Evolutionary conservation across 2,113 vertebrate species (phyloP).

Genomic region (Odontophorus gujanensis): DNA sequence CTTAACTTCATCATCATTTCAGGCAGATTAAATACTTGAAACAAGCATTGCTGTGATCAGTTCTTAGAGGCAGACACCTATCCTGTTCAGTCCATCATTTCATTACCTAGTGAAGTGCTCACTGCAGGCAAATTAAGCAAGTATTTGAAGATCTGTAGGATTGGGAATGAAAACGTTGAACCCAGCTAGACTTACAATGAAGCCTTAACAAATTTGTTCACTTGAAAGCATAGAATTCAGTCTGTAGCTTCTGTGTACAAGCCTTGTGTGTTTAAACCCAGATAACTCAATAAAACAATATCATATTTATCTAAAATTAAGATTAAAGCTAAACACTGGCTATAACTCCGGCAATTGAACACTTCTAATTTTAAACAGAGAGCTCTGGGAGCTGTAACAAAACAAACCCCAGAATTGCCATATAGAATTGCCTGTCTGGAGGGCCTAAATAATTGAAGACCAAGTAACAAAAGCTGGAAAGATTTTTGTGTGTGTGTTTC

Average conservation of each 20-base stretch:
- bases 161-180: background rate
- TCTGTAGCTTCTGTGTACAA: background rate
- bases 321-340: background rate
- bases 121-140: background rate
- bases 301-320: background rate
- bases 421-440: background rate
- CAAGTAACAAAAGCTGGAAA: background rate
- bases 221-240: background rate
- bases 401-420: background rate
- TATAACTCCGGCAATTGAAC: background rate
- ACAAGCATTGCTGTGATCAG: background rate
- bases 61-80: background rate
- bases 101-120: background rate
- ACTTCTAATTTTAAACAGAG: background rate
- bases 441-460: slow-evolving; percentile 3
- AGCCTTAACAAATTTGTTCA: background rate
- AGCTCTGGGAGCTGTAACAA: background rate
- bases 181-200: background rate
- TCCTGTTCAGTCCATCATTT: background rate
- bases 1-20: background rate
- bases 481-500: background rate
- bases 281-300: background rate
- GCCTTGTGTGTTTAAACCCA: background rate
- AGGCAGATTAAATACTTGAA: background rate
- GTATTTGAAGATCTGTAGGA: background rate